Conservation (phyloP, 2,888 invertebrate genomes). For the Furcula furcula region DNA sequence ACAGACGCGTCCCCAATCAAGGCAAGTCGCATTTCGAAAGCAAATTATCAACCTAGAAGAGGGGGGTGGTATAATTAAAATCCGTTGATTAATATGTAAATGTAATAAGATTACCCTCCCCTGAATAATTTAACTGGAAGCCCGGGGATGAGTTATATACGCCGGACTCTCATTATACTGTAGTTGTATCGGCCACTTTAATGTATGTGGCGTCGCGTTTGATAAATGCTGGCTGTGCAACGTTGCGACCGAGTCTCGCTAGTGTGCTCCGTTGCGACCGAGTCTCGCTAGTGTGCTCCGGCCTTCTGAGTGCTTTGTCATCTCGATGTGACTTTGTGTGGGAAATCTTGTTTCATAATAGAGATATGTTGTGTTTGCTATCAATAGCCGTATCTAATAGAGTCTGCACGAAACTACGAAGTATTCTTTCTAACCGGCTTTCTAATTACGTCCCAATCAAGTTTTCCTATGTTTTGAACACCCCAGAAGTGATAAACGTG, state of each 20-base stretch:
- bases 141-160: conserved; percentile 75
- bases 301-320: conserved; percentile 15
- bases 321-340: background rate
- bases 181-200: conserved; percentile 59
- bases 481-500: conserved; percentile 1
- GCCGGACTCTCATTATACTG: conserved; percentile 65
- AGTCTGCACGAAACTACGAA: background rate
- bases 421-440: conserved; percentile 1
- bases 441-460: conserved; percentile 1
- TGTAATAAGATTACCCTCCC: conserved; percentile 98
- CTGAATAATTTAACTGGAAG: conserved; percentile 87
- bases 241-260: conserved; percentile 10
- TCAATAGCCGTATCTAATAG: background rate
- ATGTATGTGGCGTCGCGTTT: conserved; percentile 51
- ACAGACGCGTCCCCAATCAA: conserved; percentile 66
- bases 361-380: background rate
- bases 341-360: conserved; percentile 2
- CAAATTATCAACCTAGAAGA: conserved; percentile 76
- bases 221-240: conserved; percentile 51
- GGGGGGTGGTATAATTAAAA: conserved; percentile 95
- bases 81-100: conserved; percentile 99
- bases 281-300: conserved; percentile 21
- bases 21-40: conserved; percentile 77
- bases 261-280: conserved; percentile 11
- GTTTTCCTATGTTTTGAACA: conserved; percentile 2